Percentiles rank a stretch among this genome's conserved stretches.
phyloP scores from a whole-genome alignment of 2,113 vertebrate genomes.

The Neolamprologus devosi region DNA sequence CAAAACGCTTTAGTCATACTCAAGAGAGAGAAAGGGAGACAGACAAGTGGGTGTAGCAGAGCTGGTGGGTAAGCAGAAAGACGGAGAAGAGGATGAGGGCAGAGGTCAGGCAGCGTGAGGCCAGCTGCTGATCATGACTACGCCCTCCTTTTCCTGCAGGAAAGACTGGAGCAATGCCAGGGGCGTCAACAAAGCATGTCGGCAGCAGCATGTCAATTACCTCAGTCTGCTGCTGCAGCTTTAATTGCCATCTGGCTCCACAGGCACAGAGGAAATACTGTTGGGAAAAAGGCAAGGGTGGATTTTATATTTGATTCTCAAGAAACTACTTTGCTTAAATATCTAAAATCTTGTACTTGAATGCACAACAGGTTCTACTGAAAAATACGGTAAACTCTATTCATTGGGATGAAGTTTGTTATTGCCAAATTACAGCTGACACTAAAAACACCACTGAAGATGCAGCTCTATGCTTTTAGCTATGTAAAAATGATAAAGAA shows the following conservation, averaged over 20 bases:
- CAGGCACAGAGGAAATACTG: background rate
- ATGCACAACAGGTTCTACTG: background rate
- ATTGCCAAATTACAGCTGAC: background rate
- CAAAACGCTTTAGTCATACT: background rate
- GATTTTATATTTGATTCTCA: background rate
- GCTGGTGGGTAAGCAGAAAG: background rate
- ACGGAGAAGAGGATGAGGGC: background rate
- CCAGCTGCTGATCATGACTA: conserved; percentile 41
- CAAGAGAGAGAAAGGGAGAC: background rate
- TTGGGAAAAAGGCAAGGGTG: background rate
- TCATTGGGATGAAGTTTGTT: background rate
- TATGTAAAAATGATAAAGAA: background rate
- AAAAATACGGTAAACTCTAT: background rate
- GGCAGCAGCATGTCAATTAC: background rate
- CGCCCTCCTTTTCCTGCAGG: background rate
- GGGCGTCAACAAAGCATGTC: background rate
- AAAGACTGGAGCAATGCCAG: background rate
- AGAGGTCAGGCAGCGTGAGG: conserved; percentile 25
- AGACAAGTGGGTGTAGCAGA: background rate
- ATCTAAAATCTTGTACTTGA: background rate
- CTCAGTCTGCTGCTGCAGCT: background rate
- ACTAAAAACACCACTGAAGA: background rate
- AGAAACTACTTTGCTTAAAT: background rate
- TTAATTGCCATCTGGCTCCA: background rate
- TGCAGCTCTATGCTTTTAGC: background rate